Conservation (phyloP, 2,113 vertebrate genomes). For the Zosterops borbonicus region DNA sequence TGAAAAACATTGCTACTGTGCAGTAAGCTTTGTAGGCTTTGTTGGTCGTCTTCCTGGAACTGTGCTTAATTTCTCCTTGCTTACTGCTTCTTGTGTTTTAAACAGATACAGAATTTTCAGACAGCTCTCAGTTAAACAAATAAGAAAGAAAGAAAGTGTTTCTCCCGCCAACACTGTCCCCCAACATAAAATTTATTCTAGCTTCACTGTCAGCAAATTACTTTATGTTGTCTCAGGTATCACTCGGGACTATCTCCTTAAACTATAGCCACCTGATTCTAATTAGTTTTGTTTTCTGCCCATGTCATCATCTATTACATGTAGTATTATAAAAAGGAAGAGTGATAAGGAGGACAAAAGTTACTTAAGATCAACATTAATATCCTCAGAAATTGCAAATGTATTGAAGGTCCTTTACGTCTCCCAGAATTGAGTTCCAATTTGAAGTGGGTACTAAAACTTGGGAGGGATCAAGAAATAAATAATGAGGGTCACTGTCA, state of each 20-base stretch:
- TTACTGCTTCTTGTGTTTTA: neutral
- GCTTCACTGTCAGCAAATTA: neutral
- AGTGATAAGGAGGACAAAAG: neutral
- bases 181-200: neutral
- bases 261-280: neutral
- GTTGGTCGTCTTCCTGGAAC: neutral
- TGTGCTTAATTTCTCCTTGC: neutral
- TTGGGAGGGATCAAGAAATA: neutral
- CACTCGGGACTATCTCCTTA: neutral
- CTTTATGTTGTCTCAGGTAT: neutral
- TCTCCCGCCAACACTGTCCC: neutral
- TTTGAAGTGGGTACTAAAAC: neutral
- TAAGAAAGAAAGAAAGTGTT: neutral
- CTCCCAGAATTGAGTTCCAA: neutral
- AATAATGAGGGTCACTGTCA: neutral
- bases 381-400: neutral
- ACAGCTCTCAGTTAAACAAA: neutral
- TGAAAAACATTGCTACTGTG: neutral
- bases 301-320: neutral
- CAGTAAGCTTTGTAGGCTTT: neutral
- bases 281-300: neutral
- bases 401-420: accelerated
- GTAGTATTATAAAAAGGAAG: neutral
- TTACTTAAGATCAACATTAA: neutral
- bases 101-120: neutral